Evolutionary conservation across 2,113 vertebrate species (phyloP).

Genomic region (Paramisgurnus dabryanus): DNA sequence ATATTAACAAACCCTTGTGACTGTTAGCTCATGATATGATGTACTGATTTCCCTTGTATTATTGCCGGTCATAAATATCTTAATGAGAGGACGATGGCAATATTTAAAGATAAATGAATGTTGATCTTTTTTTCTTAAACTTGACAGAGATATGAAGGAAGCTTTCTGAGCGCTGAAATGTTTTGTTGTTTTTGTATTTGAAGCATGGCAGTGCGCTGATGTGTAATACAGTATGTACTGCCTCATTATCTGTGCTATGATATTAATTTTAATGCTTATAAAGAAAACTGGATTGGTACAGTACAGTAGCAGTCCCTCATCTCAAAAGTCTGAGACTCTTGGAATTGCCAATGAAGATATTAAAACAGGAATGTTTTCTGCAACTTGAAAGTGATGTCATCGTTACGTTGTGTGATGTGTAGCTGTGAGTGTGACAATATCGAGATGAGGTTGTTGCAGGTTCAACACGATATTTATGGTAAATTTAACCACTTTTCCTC

Average conservation of each 20-base stretch:
- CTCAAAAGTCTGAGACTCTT: conserved; percentile 20
- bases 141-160: conserved; percentile 11
- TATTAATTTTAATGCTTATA: conserved; percentile 39
- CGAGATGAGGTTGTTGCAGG: conserved; percentile 60
- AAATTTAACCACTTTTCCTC: conserved; percentile 42
- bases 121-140: conserved; percentile 29
- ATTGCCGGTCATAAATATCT: conserved; percentile 40
- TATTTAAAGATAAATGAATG: conserved; percentile 52
- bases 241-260: conserved; percentile 46
- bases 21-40: conserved; percentile 15
- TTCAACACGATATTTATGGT: conserved; percentile 59
- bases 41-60: conserved; percentile 12
- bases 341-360: not conserved
- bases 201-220: conserved; percentile 14
- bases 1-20: conserved; percentile 37
- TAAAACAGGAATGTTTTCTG: conserved; percentile 31
- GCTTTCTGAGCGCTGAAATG: conserved; percentile 49
- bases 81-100: conserved; percentile 38
- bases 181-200: conserved; percentile 35
- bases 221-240: conserved; percentile 39
- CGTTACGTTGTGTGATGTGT: conserved; percentile 49
- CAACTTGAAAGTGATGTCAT: conserved; percentile 39
- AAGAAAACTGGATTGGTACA: conserved; percentile 43
- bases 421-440: conserved; percentile 44
- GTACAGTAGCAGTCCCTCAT: conserved; percentile 17